Evolutionary conservation across 1,140 invertebrate species (phyloP).

Genomic region (Papilio machaon): DNA sequence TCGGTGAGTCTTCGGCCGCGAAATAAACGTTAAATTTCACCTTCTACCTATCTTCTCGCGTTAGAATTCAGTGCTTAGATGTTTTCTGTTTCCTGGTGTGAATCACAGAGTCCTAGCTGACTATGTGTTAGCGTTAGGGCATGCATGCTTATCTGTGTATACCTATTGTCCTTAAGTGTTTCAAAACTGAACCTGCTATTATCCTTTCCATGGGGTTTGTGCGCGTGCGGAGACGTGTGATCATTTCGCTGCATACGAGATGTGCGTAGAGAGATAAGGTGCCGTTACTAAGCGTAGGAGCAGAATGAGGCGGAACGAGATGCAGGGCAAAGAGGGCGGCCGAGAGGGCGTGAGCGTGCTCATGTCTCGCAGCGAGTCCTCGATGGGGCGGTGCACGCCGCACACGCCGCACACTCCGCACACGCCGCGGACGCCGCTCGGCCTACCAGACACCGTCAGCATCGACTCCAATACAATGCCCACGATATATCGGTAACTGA

Average conservation of each 20-base stretch:
- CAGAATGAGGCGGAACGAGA: slow-evolving; percentile 73
- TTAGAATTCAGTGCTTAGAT: slow-evolving; percentile 68
- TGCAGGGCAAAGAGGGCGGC: slow-evolving; percentile 69
- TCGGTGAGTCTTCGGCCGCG: slow-evolving; percentile 31
- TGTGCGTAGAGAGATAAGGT: slow-evolving; percentile 75
- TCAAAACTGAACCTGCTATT: slow-evolving; percentile 58
- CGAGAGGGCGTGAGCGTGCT: slow-evolving; percentile 66
- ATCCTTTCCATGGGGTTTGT: slow-evolving; percentile 59
- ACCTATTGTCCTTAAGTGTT: slow-evolving; percentile 65
- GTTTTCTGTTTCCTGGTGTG: slow-evolving; percentile 55
- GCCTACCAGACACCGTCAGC: slow-evolving; percentile 86
- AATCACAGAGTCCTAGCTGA: slow-evolving; percentile 62
- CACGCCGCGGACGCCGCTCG: slow-evolving; percentile 74
- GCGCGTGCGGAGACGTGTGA: slow-evolving; percentile 60
- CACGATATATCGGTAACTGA: slow-evolving; percentile 90
- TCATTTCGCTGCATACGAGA: slow-evolving; percentile 73
- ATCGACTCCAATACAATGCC: slow-evolving; percentile 90
- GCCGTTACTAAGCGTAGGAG: slow-evolving; percentile 72
- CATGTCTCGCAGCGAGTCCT: slow-evolving; percentile 77
- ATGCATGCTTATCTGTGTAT: slow-evolving; percentile 78
- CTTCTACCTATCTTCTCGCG: slow-evolving; percentile 42
- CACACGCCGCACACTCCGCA: slow-evolving; percentile 65
- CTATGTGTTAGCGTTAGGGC: slow-evolving; percentile 76
- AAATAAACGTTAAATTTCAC: slow-evolving; percentile 4
- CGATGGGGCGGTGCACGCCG: slow-evolving; percentile 74